Conservation (phyloP, 2,113 vertebrate species). For the Calonectris borealis region DNA sequence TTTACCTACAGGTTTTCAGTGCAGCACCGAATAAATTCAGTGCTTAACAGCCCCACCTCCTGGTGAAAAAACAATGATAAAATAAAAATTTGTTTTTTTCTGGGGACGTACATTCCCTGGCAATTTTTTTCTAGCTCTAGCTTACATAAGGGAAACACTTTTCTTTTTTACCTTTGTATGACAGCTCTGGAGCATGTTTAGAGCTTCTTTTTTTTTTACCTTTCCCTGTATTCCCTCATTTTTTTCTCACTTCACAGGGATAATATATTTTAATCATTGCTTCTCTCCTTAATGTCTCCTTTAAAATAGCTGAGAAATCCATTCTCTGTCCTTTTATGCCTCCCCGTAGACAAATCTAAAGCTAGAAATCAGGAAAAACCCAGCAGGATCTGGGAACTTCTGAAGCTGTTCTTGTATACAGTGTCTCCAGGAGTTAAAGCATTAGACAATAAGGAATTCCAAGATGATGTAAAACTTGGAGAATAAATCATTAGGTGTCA, state of each 20-base stretch:
- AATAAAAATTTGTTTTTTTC: not conserved
- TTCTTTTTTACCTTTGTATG: not conserved
- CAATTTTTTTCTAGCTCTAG: not conserved
- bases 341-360: not conserved
- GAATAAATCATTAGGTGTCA: not conserved
- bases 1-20: not conserved
- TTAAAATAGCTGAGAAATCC: not conserved
- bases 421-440: not conserved
- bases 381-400: not conserved
- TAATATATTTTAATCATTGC: not conserved
- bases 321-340: not conserved
- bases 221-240: not conserved
- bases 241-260: not conserved
- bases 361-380: not conserved
- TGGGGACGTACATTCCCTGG: not conserved
- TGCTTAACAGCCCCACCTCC: conserved; percentile 67
- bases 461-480: not conserved
- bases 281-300: not conserved
- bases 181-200: not conserved
- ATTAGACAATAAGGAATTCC: not conserved
- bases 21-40: not conserved
- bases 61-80: conserved; percentile 16
- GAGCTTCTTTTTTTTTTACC: not conserved
- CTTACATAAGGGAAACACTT: not conserved
- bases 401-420: not conserved